Evolutionary conservation across 2,797 vertebrate species (phyloP).

Genomic region (Tokudaia tokunoshimensis): DNA sequence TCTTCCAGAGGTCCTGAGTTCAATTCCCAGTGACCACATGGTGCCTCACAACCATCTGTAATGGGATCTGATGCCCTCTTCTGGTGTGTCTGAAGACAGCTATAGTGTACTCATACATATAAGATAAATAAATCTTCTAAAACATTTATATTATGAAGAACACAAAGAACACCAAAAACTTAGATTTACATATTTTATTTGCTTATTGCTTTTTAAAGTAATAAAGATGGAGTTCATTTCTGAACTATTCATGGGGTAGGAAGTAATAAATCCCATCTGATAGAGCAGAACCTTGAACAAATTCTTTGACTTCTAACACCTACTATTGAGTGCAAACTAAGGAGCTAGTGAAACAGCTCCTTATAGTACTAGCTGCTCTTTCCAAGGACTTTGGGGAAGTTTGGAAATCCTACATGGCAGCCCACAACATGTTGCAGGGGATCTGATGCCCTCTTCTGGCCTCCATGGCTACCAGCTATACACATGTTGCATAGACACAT

Average conservation of each 20-base stretch:
- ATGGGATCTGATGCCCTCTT: no score
- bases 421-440: not conserved
- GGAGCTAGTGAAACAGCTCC: no score
- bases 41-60: no score
- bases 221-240: not conserved
- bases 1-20: no score
- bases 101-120: no score
- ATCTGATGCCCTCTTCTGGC: not conserved
- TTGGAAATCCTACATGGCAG: not conserved
- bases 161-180: not conserved
- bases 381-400: not conserved
- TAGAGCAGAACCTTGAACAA: not conserved
- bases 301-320: not conserved
- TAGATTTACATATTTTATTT: not conserved
- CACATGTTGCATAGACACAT: not conserved
- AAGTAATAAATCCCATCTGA: not conserved
- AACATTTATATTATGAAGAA: not conserved
- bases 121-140: no score
- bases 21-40: no score
- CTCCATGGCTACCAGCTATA: no score
- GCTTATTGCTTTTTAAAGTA: not conserved
- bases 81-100: no score
- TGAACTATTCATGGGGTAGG: not conserved
- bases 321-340: not conserved
- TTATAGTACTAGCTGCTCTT: not conserved